Conservation (phyloP, 2,113 vertebrate species). For the Coturnix japonica region DNA sequence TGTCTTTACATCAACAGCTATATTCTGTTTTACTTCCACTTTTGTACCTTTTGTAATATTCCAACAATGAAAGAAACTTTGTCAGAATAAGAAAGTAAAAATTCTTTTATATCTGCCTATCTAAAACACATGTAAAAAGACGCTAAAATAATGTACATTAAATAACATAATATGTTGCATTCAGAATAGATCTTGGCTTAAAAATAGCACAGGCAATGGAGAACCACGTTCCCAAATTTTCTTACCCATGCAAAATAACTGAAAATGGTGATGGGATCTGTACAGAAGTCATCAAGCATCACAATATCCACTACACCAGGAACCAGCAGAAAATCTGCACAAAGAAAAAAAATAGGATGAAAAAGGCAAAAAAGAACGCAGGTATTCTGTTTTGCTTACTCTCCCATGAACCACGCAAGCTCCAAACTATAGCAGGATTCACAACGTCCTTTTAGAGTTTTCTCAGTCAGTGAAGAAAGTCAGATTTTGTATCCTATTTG, state of each 20-base stretch:
- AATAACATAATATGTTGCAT: background rate
- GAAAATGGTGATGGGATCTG: background rate
- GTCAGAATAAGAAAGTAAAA: background rate
- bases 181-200: background rate
- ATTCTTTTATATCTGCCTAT: background rate
- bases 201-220: background rate
- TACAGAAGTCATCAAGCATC: background rate
- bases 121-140: background rate
- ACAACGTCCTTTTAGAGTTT: background rate
- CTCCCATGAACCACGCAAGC: background rate
- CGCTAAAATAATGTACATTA: background rate
- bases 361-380: background rate
- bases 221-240: background rate
- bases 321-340: background rate
- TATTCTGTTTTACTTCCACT: background rate
- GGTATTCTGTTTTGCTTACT: background rate
- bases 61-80: background rate
- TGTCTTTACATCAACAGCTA: background rate
- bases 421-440: background rate
- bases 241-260: background rate
- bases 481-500: background rate
- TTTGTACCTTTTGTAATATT: accelerated
- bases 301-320: background rate
- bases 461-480: background rate
- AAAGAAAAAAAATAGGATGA: background rate